phyloP scores from a whole-genome alignment of 1,140 invertebrate genomes.

The Drosophila takahashii region DNA sequence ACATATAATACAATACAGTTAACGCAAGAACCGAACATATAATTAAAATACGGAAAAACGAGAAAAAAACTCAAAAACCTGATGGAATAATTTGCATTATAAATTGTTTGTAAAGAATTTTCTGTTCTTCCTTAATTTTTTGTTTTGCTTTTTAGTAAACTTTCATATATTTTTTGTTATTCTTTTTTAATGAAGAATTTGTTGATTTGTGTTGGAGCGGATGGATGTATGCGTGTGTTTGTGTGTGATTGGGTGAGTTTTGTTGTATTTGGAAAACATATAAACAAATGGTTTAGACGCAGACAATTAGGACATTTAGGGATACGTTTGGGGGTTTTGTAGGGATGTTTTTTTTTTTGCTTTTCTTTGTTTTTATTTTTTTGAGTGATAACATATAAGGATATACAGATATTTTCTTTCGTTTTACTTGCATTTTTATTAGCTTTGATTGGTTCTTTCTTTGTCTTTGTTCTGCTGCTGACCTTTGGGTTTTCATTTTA shows the following conservation, averaged over 20 bases:
- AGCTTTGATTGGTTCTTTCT: conserved; percentile 51
- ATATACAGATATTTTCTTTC: conserved; percentile 66
- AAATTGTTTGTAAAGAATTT: conserved; percentile 71
- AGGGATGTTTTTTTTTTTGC: conserved; percentile 36
- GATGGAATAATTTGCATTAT: conserved; percentile 68
- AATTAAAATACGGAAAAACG: conserved; percentile 20
- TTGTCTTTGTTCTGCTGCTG: conserved; percentile 30
- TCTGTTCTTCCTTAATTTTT: conserved; percentile 49
- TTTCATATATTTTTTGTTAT: conserved; percentile 15
- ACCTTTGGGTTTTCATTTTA: conserved; percentile 38
- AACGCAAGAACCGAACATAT: too few relatives aligned
- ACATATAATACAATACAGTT: conserved; percentile 32
- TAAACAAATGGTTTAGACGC: conserved; percentile 86
- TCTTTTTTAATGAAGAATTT: conserved; percentile 48
- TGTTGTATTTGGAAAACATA: conserved; percentile 83
- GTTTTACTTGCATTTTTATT: conserved; percentile 61
- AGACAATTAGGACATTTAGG: conserved; percentile 86
- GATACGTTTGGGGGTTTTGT: conserved; percentile 74
- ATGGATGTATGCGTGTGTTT: conserved; percentile 44
- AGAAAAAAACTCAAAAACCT: conserved; percentile 29
- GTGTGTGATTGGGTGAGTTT: conserved; percentile 52
- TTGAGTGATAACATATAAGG: conserved; percentile 76
- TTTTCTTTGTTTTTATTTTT: conserved; percentile 52
- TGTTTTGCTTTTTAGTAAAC: conserved; percentile 27
- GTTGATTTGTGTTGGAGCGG: conserved; percentile 47